Conservation (phyloP, 1,140 invertebrate species). For the Mycetomoellerius zeteki region DNA sequence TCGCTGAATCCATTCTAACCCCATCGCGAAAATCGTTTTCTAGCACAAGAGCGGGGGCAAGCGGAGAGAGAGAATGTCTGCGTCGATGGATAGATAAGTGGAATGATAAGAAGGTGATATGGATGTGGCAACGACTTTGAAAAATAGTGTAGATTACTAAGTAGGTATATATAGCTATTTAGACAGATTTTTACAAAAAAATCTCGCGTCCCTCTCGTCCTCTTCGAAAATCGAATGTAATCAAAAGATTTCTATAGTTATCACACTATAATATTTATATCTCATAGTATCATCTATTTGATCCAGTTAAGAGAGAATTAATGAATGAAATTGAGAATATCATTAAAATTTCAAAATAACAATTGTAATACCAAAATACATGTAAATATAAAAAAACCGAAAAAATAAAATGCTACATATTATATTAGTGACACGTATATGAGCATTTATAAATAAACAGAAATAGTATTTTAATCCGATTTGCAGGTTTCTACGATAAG, state of each 20-base stretch:
- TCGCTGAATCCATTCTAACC: slow-evolving; percentile 34
- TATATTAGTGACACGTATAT: neutral
- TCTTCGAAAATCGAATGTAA: neutral
- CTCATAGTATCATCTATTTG: neutral
- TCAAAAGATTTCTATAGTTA: neutral
- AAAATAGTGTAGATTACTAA: slow-evolving; percentile 11
- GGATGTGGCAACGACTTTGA: neutral
- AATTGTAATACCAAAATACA: neutral
- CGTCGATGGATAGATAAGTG: slow-evolving; percentile 45
- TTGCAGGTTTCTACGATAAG: neutral
- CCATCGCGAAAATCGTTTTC: slow-evolving; percentile 45
- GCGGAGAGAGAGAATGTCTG: neutral
- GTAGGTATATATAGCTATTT: neutral
- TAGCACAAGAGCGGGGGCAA: neutral
- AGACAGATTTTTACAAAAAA: neutral
- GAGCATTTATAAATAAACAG: neutral
- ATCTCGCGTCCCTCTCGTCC: too few relatives aligned
- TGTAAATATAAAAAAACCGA: neutral
- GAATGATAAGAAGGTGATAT: slow-evolving; percentile 32
- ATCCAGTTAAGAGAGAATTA: neutral
- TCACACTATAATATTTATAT: too few relatives aligned
- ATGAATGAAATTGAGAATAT: neutral
- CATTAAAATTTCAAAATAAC: neutral
- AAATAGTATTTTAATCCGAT: neutral
- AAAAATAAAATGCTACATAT: neutral